Conservation (phyloP, 2,888 invertebrate species). For the Zootermopsis nevadensis region DNA sequence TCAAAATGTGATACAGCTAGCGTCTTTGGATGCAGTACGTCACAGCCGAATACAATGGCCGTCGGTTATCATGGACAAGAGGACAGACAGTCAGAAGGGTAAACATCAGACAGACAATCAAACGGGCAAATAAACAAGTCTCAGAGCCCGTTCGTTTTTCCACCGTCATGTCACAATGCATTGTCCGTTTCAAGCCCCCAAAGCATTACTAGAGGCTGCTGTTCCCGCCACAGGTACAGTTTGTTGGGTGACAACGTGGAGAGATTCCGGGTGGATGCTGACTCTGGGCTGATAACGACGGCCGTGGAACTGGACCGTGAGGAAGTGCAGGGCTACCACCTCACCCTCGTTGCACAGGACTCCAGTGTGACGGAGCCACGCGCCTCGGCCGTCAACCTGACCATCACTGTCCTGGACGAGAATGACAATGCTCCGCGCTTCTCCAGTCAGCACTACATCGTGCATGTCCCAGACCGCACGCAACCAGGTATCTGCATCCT, state of each 20-base stretch:
- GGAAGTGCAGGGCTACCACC: slow-evolving; percentile 78
- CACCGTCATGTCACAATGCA: too few relatives aligned
- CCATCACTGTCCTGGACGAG: slow-evolving; percentile 81
- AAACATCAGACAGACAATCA: too few relatives aligned
- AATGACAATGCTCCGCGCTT: slow-evolving; percentile 89
- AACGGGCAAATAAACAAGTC: too few relatives aligned
- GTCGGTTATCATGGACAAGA: too few relatives aligned
- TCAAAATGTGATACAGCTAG: neutral
- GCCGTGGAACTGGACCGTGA: slow-evolving; percentile 82
- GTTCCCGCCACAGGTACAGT: slow-evolving; percentile 74
- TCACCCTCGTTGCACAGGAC: slow-evolving; percentile 89
- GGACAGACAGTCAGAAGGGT: too few relatives aligned
- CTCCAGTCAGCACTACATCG: slow-evolving; percentile 77
- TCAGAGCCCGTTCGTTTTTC: too few relatives aligned
- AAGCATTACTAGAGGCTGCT: too few relatives aligned
- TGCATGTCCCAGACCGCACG: slow-evolving; percentile 86
- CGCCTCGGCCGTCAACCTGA: slow-evolving; percentile 85
- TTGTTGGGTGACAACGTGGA: slow-evolving; percentile 84
- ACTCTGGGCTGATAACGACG: slow-evolving; percentile 83
- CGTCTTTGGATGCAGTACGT: too few relatives aligned
- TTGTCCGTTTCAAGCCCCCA: too few relatives aligned
- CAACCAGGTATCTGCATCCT: slow-evolving; percentile 68
- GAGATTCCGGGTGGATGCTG: slow-evolving; percentile 81
- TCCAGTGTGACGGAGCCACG: slow-evolving; percentile 87
- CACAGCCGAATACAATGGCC: too few relatives aligned